These are phyloP conservation scores for Bos indicus DNA, from an alignment of 2,113 vertebrate genomes.

Conservation along the genomic window DNA sequence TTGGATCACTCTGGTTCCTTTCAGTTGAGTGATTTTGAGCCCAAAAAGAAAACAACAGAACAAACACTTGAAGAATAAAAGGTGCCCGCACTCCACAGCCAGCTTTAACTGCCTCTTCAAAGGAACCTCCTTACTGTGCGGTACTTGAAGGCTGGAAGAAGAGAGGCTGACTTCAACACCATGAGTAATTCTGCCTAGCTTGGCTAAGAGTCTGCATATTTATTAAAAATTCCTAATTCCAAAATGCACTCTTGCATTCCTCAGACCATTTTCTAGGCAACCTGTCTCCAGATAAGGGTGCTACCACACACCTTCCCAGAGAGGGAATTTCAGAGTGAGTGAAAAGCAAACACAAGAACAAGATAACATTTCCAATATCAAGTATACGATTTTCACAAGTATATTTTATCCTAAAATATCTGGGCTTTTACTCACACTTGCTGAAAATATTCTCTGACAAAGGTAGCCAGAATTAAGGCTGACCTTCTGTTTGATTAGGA, in stretches of 20 bases:
- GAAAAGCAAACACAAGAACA: not conserved
- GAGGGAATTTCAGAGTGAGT: not conserved
- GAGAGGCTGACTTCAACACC: not conserved
- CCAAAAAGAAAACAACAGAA: not conserved
- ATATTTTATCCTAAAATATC: not conserved
- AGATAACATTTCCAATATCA: not conserved
- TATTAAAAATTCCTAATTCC: not conserved
- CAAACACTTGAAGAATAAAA: conserved; percentile 38
- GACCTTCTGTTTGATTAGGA: conserved; percentile 2
- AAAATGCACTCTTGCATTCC: not conserved
- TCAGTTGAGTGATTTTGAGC: not conserved
- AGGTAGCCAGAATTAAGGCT: conserved; percentile 18
- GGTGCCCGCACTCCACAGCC: not conserved
- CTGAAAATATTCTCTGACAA: conserved; percentile 7
- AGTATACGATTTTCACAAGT: not conserved
- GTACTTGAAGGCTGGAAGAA: not conserved
- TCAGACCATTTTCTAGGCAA: not conserved
- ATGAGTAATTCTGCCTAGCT: not conserved
- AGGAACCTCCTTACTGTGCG: not conserved
- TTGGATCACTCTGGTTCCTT: not conserved
- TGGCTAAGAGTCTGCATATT: not conserved
- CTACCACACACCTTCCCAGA: not conserved
- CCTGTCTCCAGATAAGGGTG: not conserved
- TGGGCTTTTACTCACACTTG: not conserved
- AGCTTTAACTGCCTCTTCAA: conserved; percentile 44